Evolutionary conservation across 2,797 vertebrate genomes (phyloP).

Genomic region (Rhodeus uyekii): DNA sequence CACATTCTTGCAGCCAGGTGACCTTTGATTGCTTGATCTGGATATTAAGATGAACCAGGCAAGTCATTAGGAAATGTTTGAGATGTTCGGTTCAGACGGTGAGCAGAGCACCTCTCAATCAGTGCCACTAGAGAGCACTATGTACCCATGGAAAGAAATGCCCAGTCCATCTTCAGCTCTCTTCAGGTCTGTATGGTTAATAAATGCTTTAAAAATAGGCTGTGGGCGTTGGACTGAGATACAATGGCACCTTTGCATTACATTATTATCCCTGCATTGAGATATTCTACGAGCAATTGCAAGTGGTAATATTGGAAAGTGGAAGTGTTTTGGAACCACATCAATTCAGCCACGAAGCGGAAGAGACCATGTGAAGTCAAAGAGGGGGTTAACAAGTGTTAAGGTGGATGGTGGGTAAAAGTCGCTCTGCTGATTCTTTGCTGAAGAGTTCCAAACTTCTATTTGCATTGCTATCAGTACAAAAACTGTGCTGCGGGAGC

Average conservation of each 20-base stretch:
- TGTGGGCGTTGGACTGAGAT: background rate
- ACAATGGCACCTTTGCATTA: background rate
- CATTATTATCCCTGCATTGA: background rate
- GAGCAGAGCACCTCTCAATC: background rate
- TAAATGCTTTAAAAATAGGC: background rate
- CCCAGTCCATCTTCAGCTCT: background rate
- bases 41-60: background rate
- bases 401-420: background rate
- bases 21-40: background rate
- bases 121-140: slow-evolving; percentile 38
- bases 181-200: background rate
- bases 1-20: background rate
- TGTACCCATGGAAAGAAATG: background rate
- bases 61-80: background rate
- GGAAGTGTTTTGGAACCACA: background rate
- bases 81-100: background rate
- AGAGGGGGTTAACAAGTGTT: background rate
- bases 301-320: background rate
- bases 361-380: background rate
- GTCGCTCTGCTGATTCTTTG: background rate
- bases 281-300: background rate
- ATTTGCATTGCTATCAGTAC: background rate
- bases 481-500: background rate
- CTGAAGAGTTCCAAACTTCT: background rate
- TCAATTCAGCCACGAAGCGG: background rate